Evolutionary conservation across 2,113 vertebrate genomes (phyloP).

Genomic region (Leptobrachium ailaonicum): DNA sequence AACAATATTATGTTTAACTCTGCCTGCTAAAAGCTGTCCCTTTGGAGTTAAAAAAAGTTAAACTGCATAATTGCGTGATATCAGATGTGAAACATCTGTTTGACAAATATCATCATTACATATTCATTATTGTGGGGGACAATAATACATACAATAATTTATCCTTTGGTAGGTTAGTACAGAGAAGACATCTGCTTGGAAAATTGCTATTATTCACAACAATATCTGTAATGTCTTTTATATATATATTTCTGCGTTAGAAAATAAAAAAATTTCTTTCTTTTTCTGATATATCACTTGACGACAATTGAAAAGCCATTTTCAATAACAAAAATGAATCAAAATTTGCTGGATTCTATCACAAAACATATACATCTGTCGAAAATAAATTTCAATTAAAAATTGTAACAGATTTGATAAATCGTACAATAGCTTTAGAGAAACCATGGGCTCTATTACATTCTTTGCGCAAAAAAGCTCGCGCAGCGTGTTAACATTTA

Average conservation of each 20-base stretch:
- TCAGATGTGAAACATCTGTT: constrained; percentile 47
- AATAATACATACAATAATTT: constrained; percentile 33
- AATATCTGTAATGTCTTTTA: constrained; percentile 43
- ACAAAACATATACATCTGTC: no score
- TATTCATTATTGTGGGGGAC: constrained; percentile 35
- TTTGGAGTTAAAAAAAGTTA: constrained; percentile 2
- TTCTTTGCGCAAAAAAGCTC: no score
- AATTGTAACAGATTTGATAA: no score
- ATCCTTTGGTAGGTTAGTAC: constrained; percentile 19
- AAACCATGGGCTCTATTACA: no score
- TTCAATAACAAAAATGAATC: constrained; percentile 4
- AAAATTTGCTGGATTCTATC: background rate
- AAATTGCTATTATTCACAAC: constrained; percentile 41
- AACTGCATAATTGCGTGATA: constrained; percentile 31
- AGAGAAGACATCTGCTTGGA: constrained; percentile 40
- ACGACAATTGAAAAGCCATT: no score
- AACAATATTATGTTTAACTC: no score
- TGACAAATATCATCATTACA: constrained; percentile 28
- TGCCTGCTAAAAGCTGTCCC: constrained; percentile 3
- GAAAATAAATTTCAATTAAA: no score
- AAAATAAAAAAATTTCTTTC: no score
- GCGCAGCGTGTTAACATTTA: no score
- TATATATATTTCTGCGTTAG: no score
- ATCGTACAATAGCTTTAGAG: no score
- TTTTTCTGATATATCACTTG: background rate